Conservation (phyloP, 2,113 vertebrate species). For the Entomyzon cyanotis region DNA sequence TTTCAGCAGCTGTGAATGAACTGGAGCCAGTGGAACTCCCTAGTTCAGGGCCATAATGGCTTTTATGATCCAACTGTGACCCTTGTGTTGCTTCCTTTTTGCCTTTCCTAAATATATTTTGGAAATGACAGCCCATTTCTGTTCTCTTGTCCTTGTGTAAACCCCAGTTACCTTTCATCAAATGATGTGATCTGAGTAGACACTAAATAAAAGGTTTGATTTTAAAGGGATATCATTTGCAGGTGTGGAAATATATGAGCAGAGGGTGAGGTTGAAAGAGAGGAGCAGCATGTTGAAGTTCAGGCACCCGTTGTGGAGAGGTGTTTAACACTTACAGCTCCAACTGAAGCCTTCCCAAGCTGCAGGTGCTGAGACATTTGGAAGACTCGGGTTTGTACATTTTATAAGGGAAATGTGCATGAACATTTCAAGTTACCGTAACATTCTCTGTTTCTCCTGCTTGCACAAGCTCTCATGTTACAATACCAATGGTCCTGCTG, state of each 20-base stretch:
- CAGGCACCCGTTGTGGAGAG: not conserved
- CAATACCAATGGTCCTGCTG: accelerated
- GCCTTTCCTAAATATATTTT: not conserved
- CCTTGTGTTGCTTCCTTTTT: not conserved
- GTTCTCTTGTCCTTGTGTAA: not conserved
- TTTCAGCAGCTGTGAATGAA: not conserved
- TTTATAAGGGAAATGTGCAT: not conserved
- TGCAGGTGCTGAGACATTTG: not conserved
- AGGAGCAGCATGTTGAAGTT: not conserved
- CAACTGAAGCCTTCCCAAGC: not conserved
- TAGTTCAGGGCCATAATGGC: not conserved
- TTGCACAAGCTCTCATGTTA: not conserved
- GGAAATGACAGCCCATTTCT: not conserved
- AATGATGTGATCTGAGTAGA: not conserved
- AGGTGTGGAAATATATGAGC: not conserved
- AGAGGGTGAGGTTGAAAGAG: not conserved
- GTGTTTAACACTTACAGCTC: not conserved
- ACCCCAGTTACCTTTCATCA: not conserved
- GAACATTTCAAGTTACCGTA: accelerated
- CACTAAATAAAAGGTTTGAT: not conserved
- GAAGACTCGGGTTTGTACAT: accelerated
- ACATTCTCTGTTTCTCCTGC: not conserved
- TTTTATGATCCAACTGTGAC: not conserved
- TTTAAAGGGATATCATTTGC: not conserved
- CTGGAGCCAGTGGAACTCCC: not conserved